phyloP scores from a whole-genome alignment of 1,140 invertebrate species.

The Cotesia typhae region DNA sequence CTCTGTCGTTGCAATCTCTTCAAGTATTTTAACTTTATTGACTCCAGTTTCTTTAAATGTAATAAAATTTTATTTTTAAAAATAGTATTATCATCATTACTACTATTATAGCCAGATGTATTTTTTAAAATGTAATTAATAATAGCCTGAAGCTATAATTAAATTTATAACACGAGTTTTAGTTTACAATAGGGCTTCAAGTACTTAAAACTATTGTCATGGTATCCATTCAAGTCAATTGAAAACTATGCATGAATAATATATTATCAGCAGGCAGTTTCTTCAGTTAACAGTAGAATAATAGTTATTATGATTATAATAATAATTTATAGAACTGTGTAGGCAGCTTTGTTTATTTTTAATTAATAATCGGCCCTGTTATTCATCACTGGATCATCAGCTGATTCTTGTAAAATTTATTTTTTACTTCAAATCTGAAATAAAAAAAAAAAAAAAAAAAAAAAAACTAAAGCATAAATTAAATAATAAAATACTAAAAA shows the following conservation, averaged over 20 bases:
- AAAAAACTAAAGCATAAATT: too few species aligned
- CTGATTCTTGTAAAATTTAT: too few species aligned
- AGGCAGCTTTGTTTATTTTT: conserved; percentile 23
- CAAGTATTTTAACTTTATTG: too few species aligned
- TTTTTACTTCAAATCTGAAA: too few species aligned
- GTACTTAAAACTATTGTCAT: conserved; percentile 55
- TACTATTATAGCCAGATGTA: too few species aligned
- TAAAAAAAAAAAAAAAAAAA: too few species aligned
- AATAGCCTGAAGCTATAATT: conserved; percentile 10
- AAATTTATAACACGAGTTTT: conserved; percentile 6
- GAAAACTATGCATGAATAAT: conserved; percentile 47
- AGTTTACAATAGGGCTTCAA: conserved; percentile 11
- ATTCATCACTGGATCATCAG: too few species aligned
- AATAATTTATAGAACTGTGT: conserved; percentile 2
- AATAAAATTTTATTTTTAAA: too few species aligned
- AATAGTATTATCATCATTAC: too few species aligned
- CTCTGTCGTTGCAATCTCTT: too few species aligned
- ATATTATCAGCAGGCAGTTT: conserved; percentile 55
- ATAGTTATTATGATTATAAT: conserved; percentile 9
- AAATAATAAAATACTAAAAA: too few species aligned
- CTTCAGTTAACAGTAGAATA: conserved; percentile 41
- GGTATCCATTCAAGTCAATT: conserved; percentile 46
- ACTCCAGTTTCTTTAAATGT: too few species aligned
- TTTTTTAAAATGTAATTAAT: not conserved
- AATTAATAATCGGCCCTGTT: not conserved